Evolutionary conservation across 2,888 invertebrate species (phyloP).

Genomic region (Apotomis betuletana): DNA sequence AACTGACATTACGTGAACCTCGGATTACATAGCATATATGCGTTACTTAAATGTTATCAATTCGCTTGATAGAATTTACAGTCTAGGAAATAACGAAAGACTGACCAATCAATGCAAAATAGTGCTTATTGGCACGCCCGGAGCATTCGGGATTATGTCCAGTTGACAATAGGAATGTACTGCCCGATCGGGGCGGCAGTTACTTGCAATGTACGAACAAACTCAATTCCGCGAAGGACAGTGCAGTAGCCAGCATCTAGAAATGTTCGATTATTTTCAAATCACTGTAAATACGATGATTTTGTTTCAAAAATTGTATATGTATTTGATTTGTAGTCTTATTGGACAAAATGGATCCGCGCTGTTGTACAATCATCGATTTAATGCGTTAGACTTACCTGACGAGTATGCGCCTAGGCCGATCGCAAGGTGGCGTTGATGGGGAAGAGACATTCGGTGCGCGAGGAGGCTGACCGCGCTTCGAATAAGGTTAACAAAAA

Average conservation of each 20-base stretch:
- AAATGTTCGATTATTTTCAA: slow-evolving; percentile 30
- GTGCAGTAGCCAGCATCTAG: slow-evolving; percentile 32
- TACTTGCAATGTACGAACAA: slow-evolving; percentile 4
- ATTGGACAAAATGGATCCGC: slow-evolving; percentile 21
- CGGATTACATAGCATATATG: slow-evolving; percentile 25
- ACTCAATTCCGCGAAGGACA: slow-evolving; percentile 21
- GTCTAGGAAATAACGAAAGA: slow-evolving; percentile 16
- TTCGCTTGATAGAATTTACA: slow-evolving; percentile 21
- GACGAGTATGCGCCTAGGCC: slow-evolving; percentile 12
- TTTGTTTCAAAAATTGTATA: slow-evolving; percentile 46
- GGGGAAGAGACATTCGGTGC: slow-evolving; percentile 18
- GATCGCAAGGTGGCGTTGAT: slow-evolving; percentile 13
- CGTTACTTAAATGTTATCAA: slow-evolving; percentile 31
- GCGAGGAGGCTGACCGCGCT: background rate
- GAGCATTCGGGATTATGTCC: slow-evolving; percentile 27
- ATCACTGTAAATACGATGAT: slow-evolving; percentile 43
- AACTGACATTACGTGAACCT: slow-evolving; percentile 28
- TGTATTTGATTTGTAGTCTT: slow-evolving; percentile 44
- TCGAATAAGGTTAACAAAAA: slow-evolving; percentile 13
- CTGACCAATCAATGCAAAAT: slow-evolving; percentile 23
- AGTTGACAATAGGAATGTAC: slow-evolving; percentile 44
- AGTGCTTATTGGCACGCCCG: slow-evolving; percentile 29
- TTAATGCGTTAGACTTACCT: slow-evolving; percentile 3
- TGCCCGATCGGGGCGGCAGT: slow-evolving; percentile 41
- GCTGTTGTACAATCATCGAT: slow-evolving; percentile 22